These are phyloP conservation scores for Drosophila sproati DNA, from an alignment of 1,140 invertebrate genomes.

Conservation along the genomic window DNA sequence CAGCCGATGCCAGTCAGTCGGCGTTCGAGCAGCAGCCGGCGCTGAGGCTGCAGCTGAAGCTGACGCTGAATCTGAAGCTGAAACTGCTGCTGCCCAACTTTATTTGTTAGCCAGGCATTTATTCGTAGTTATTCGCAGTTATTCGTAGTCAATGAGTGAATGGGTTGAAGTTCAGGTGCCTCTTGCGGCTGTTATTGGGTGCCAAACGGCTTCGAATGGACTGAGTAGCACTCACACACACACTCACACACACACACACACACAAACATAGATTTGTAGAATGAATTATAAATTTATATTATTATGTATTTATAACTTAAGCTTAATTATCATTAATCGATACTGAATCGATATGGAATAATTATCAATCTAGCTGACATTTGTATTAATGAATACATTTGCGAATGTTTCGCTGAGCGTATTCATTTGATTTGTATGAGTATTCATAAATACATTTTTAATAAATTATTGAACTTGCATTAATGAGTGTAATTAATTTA, in stretches of 20 bases:
- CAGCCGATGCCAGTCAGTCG: constrained; percentile 15
- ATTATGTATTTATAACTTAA: too few relatives aligned
- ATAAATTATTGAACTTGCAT: background rate
- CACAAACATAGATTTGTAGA: too few relatives aligned
- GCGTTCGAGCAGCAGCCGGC: constrained; percentile 22
- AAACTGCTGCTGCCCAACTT: background rate
- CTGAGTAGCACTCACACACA: background rate
- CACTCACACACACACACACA: background rate
- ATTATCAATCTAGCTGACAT: too few relatives aligned
- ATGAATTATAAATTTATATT: too few relatives aligned
- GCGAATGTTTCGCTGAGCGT: too few relatives aligned
- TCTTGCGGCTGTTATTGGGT: constrained; percentile 33
- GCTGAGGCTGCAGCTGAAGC: background rate
- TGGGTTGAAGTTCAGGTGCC: constrained; percentile 33
- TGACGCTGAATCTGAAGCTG: background rate
- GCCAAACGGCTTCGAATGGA: constrained; percentile 6
- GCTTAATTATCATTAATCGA: too few relatives aligned
- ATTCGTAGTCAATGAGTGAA: constrained; percentile 27
- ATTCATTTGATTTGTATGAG: background rate
- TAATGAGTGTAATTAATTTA: background rate
- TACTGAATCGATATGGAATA: too few relatives aligned
- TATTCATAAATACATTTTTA: background rate
- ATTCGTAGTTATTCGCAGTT: constrained; percentile 18
- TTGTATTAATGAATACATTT: too few relatives aligned
- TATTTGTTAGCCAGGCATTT: too few relatives aligned